These are phyloP conservation scores for Formica aserva DNA, from an alignment of 2,888 invertebrate genomes.

Conservation along the genomic window DNA sequence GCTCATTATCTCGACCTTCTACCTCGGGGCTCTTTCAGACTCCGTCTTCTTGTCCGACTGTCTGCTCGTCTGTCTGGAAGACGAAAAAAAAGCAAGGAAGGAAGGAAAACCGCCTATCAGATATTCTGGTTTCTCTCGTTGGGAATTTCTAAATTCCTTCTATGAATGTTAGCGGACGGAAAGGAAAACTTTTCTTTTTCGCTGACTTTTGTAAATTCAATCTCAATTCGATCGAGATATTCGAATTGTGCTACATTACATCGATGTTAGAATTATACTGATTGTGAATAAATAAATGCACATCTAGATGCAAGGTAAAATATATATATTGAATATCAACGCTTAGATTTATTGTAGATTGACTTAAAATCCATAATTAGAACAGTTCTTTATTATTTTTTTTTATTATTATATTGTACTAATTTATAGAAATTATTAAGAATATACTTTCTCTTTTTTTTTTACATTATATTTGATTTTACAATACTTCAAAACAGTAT, in stretches of 20 bases:
- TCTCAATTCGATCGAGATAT: neutral
- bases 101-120: constrained; percentile 63
- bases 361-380: neutral
- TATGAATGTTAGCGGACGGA: constrained; percentile 59
- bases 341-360: neutral
- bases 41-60: constrained; percentile 69
- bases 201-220: constrained; percentile 64
- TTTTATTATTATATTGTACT: neutral
- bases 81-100: constrained; percentile 55
- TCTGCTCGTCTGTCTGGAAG: constrained; percentile 68
- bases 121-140: constrained; percentile 52
- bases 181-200: constrained; percentile 50
- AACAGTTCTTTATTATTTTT: neutral
- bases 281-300: neutral
- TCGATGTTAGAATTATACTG: neutral
- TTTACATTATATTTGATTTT: neutral
- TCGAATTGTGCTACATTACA: neutral
- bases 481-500: neutral
- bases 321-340: neutral
- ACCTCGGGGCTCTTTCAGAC: constrained; percentile 64
- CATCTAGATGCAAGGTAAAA: neutral
- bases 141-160: constrained; percentile 60
- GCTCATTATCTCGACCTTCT: constrained; percentile 75
- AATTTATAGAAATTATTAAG: constrained; percentile 9
- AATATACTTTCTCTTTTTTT: neutral